These are phyloP conservation scores for Aporophyla lueneburgensis DNA, from an alignment of 2,888 invertebrate genomes.

Conservation along the genomic window DNA sequence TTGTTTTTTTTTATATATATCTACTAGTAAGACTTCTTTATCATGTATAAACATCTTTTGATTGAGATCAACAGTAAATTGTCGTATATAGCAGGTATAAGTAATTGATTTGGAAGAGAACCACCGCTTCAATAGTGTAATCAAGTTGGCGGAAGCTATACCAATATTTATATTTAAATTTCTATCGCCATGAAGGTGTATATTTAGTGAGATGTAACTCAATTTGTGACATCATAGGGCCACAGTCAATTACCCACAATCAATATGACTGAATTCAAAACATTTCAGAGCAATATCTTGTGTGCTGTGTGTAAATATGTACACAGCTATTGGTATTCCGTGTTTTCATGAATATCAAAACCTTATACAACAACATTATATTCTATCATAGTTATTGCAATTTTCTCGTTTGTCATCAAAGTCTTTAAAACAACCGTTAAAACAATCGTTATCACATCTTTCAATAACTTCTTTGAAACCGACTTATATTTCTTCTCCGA, in stretches of 20 bases:
- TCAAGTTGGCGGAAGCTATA: not conserved
- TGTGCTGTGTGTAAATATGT: constrained; percentile 11
- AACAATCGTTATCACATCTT: constrained; percentile 38
- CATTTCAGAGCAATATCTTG: constrained; percentile 28
- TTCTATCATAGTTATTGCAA: not conserved
- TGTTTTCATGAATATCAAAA: constrained; percentile 6
- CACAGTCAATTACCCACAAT: constrained; percentile 28
- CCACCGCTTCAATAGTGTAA: not conserved
- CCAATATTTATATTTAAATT: constrained; percentile 3
- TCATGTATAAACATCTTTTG: not conserved
- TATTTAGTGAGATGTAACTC: constrained; percentile 6
- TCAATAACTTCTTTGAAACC: constrained; percentile 59
- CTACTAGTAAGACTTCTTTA: not conserved
- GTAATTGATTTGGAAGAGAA: not conserved
- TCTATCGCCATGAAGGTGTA: not conserved
- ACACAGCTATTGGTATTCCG: not conserved
- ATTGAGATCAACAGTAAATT: no score
- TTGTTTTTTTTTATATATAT: not conserved
- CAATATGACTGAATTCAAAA: constrained; percentile 33
- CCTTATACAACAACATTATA: constrained; percentile 15
- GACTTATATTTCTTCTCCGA: constrained; percentile 39
- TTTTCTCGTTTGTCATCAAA: not conserved
- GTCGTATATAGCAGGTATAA: no score
- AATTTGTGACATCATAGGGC: constrained; percentile 16
- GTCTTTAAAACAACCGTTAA: constrained; percentile 25